Evolutionary conservation across 1,140 invertebrate genomes (phyloP), one percentile per base, ranked within the genome.

Genomic region (Drosophila kohkoa): DNA sequence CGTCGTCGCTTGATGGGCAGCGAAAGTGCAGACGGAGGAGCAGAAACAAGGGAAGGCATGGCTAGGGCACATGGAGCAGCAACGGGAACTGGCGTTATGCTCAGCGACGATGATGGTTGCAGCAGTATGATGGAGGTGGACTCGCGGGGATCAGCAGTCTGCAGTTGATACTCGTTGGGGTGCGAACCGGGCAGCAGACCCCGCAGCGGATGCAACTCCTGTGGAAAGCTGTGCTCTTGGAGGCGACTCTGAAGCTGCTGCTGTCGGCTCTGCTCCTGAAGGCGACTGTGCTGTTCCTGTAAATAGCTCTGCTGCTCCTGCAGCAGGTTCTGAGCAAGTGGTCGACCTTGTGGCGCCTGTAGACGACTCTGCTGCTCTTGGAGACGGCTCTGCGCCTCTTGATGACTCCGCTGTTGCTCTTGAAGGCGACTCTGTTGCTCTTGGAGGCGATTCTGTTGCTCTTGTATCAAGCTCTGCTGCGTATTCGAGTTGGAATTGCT

Each of bases 81-180:
- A 16, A 10, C 4, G 63, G 10, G 15, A 16, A 87, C 13, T 4
- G 85, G 67, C 0, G 71, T 65, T 16, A 89, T 65, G 28, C 67
- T 85, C 48, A 89, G 8, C 15, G 65, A 20, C 20, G 3, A 25
- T 2, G 90, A 76, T 30, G 85, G 73, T 10, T n/a, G 32, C 41
- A 92, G 38, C 54, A 92, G 46, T 28, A 91, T 88, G 5, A 92
- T 91, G 4, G 90, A 92, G 5, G 90, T 91, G 43, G 90, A 92
- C 46, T 92, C 90, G 11, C 60, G 73, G 0, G 81, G 75, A 78
- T 92, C 87, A 0, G 68, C 73, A 5, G 71, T 74, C 32, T 76
- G 75, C 15, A 89, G 55, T 6, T 85, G 81, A 49, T 71, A 89
- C 28, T 89, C 85, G 15, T 89, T 85, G 7, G 76, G 66, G 7